Conservation (phyloP, 2,888 invertebrate genomes). For the Melinaea marsaeus region DNA sequence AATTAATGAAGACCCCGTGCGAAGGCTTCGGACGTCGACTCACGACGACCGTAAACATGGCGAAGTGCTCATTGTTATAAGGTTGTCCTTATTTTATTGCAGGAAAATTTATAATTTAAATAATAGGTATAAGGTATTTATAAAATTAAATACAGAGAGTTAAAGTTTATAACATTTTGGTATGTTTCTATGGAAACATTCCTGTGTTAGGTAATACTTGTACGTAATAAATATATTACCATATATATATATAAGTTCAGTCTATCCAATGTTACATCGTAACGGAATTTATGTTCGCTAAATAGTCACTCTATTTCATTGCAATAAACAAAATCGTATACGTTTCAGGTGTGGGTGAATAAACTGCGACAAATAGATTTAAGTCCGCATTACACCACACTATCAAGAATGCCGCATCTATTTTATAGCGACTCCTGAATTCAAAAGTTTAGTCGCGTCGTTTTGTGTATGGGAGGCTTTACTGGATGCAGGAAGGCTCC, state of each 20-base stretch:
- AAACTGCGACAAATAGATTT: slow-evolving; percentile 62
- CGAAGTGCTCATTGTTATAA: slow-evolving; percentile 9
- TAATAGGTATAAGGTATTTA: too few species aligned
- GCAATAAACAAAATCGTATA: slow-evolving; percentile 62
- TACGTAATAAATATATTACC: slow-evolving; percentile 7
- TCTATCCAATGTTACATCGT: slow-evolving; percentile 47
- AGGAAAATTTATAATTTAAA: not conserved
- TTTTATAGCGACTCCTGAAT: slow-evolving; percentile 25
- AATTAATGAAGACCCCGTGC: slow-evolving; percentile 62
- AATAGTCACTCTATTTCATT: slow-evolving; percentile 49
- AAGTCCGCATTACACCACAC: slow-evolving; percentile 50
- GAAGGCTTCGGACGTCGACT: slow-evolving; percentile 44
- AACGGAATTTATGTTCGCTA: slow-evolving; percentile 30
- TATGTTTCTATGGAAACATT: not conserved
- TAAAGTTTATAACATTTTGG: not conserved
- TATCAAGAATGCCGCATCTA: slow-evolving; percentile 12
- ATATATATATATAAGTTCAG: slow-evolving; percentile 14
- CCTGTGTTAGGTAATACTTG: too few species aligned
- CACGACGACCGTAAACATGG: slow-evolving; percentile 40
- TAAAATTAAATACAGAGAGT: not conserved
- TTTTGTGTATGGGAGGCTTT: slow-evolving; percentile 60
- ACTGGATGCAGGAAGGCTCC: slow-evolving; percentile 74
- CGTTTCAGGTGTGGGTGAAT: slow-evolving; percentile 68
- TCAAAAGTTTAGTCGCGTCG: slow-evolving; percentile 37
- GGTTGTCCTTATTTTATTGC: slow-evolving; percentile 1